These are phyloP conservation scores for Acropternis orthonyx DNA, from an alignment of 2,797 vertebrate genomes.

Conservation along the genomic window DNA sequence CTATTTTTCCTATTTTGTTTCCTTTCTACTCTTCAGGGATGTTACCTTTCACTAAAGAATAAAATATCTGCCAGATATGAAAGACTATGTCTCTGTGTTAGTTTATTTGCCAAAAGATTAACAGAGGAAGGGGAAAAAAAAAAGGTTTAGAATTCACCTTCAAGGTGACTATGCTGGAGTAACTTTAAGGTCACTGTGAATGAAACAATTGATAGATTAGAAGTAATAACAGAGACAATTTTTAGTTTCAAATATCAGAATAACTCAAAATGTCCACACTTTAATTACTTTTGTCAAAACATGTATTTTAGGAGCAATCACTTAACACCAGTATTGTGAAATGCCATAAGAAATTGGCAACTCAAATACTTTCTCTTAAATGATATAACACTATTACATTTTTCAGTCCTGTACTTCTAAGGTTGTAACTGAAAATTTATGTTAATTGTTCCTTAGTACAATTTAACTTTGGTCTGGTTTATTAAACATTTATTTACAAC, in stretches of 20 bases:
- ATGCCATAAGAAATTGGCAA: constrained; percentile 68
- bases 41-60: background rate
- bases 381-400: constrained; percentile 35
- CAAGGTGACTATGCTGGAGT: constrained; percentile 33
- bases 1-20: background rate
- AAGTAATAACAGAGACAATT: constrained; percentile 16
- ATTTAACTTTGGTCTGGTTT: constrained; percentile 18
- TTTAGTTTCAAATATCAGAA: constrained; percentile 65
- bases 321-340: constrained; percentile 46
- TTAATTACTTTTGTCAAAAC: constrained; percentile 72
- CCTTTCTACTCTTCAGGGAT: background rate
- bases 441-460: background rate
- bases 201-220: constrained; percentile 58
- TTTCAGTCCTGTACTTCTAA: background rate
- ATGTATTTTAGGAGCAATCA: constrained; percentile 53
- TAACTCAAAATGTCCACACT: constrained; percentile 68
- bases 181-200: constrained; percentile 67
- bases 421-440: constrained; percentile 60
- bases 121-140: background rate
- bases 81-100: background rate
- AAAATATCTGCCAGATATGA: background rate
- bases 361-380: background rate
- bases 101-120: background rate
- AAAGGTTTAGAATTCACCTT: constrained; percentile 48
- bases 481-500: constrained; percentile 55